Evolutionary conservation across 2,797 vertebrate genomes (phyloP), one percentile per base, ranked within the genome.

Genomic region (Chloroceryle amazona): DNA sequence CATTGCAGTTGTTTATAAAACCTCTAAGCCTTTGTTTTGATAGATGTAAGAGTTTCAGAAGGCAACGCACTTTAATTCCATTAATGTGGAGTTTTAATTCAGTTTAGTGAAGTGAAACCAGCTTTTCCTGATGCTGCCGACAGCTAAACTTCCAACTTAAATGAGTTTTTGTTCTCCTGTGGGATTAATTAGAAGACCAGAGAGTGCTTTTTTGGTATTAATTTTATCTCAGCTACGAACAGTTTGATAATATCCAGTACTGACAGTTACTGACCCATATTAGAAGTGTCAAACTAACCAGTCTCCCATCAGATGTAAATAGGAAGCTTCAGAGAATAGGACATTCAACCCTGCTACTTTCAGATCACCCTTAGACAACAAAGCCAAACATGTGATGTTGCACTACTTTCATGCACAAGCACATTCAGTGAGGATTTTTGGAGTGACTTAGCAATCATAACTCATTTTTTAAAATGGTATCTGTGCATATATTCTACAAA

Each of bases 181-280:
- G 95, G 86, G 94, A 95, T 96, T 97, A 97, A 97, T 97, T 95
- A 97, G 92, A 76, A 72, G 75, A 90, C 63, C 70, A 65, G 75
- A 89, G 73, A 89, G 60, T 58, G 78, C 46, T 54, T 93, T 93
- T 90, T 89, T 81, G 15, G 51, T 88, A 81, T 87, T 67, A 81
- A 96, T 79, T 90, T 85, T 74, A 86, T 85, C 78, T 74, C 76
- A 17, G 52, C 58, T 94, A 58, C 86, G 94, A 96, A 93, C 6
- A 63, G 25, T 61, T 96, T 90, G 83, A 73, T 85, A 86, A 90
- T 68, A 95, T 81, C 86, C 70, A 84, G n/a, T 25, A 73, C 65
- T 87, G 85, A 92, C 33, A 89, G 62, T 17, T 61, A 89, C 37
- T 93, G 89, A 86, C 76, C 75, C 62, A 20, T 74, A 82, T 73